A percentile compares a stretch with the other conserved stretches of the same genome.
Conservation (phyloP, 2,113 vertebrate species). For the Oreocharis arfaki region DNA sequence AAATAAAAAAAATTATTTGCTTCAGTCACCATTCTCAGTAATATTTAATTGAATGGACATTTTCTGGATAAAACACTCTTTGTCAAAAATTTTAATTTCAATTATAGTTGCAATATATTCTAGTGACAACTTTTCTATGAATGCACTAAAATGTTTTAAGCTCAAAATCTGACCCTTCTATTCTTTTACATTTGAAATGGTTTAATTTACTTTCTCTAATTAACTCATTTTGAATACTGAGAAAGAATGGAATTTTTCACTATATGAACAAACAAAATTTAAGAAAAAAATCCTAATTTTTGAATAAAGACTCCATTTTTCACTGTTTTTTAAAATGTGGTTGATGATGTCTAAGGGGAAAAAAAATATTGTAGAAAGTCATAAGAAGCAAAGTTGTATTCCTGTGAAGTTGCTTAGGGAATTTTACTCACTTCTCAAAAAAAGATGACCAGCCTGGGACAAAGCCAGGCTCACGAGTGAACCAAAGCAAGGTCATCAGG, state of each 20-base stretch:
- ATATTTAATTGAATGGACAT: not conserved
- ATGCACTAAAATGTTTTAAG: not conserved
- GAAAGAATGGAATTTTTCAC: not conserved
- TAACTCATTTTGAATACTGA: not conserved
- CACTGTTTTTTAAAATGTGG: not conserved
- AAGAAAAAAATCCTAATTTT: not conserved
- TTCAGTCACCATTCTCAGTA: not conserved
- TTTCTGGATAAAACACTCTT: not conserved
- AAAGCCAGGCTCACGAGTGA: conserved; percentile 95
- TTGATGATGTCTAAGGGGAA: not conserved
- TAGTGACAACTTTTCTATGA: not conserved
- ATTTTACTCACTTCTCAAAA: conserved; percentile 86
- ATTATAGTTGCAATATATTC: not conserved
- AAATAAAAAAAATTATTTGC: not conserved
- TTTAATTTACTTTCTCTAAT: not conserved
- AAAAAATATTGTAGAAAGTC: not conserved
- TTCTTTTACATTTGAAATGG: not conserved
- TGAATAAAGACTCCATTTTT: not conserved
- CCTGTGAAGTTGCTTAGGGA: not conserved
- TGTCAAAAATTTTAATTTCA: not conserved
- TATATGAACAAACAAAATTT: not conserved
- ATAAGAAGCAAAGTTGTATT: not conserved
- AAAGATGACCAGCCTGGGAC: conserved; percentile 97
- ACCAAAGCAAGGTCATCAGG: conserved; percentile 96
- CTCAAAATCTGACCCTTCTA: not conserved